phyloP scores from a whole-genome alignment of 2,888 invertebrate species.

The Malthinus flaveolus region DNA sequence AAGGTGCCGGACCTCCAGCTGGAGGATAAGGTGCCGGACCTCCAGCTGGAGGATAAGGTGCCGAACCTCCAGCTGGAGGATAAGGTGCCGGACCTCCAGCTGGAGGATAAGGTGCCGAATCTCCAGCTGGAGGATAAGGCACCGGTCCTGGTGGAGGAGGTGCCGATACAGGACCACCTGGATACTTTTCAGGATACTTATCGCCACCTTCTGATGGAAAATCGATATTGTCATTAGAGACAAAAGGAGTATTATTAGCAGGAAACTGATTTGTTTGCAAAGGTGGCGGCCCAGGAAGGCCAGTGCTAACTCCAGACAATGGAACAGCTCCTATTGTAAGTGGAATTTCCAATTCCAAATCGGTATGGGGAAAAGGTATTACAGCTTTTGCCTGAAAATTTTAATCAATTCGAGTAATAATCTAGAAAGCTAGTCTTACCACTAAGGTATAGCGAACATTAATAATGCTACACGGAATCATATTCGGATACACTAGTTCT shows the following conservation, averaged over 20 bases:
- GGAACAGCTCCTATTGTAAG: not conserved
- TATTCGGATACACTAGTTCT: constrained; percentile 39
- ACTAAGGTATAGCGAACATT: not conserved
- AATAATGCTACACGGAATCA: constrained; percentile 1
- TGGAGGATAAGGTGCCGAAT: not conserved
- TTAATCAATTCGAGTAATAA: not conserved
- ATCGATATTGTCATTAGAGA: not conserved
- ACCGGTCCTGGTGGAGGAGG: not conserved
- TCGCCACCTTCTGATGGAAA: not conserved
- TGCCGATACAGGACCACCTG: not conserved
- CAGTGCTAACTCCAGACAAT: not conserved
- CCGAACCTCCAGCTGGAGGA: not conserved
- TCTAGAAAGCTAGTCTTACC: not conserved
- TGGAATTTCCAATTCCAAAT: not conserved
- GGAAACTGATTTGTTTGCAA: not conserved
- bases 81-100: not conserved
- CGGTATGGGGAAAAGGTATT: not conserved
- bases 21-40: not conserved
- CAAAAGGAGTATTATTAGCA: not conserved
- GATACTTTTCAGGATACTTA: not conserved
- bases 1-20: not conserved
- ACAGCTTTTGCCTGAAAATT: not conserved
- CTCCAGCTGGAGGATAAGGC: not conserved
- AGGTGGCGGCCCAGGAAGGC: not conserved
- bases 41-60: not conserved